phyloP scores from a whole-genome alignment of 2,113 vertebrate genomes.

The Rissa tridactyla region DNA sequence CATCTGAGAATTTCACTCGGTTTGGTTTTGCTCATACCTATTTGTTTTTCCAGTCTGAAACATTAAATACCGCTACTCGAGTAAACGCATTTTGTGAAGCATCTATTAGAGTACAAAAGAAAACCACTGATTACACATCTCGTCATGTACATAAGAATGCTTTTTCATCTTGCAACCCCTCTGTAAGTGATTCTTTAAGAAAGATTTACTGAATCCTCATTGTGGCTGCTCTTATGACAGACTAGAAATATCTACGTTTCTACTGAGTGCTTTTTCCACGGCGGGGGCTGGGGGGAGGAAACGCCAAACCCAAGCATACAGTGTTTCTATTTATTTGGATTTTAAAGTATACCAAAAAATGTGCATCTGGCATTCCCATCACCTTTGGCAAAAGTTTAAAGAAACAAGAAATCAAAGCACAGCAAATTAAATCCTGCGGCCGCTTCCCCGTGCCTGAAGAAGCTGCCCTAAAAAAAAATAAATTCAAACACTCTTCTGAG shows the following conservation, averaged over 20 bases:
- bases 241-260: not conserved
- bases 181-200: not conserved
- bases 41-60: slow-evolving; percentile 42
- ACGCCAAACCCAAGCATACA: not conserved
- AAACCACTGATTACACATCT: slow-evolving; percentile 20
- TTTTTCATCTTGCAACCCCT: not conserved
- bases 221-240: not conserved
- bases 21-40: slow-evolving; percentile 7
- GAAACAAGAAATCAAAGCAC: slow-evolving; percentile 21
- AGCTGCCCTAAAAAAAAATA: not conserved
- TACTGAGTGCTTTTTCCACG: not conserved
- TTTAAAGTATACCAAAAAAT: not conserved
- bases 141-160: not conserved
- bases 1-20: slow-evolving; percentile 32
- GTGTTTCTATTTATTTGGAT: slow-evolving; percentile 28
- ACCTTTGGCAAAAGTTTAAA: slow-evolving; percentile 61
- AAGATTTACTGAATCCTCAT: slow-evolving; percentile 23
- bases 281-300: not conserved
- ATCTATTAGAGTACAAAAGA: not conserved
- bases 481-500: not conserved
- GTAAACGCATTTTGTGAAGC: slow-evolving; percentile 20
- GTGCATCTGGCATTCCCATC: slow-evolving; percentile 1
- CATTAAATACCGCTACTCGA: not conserved
- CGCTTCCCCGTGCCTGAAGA: not conserved
- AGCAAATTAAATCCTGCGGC: slow-evolving; percentile 41